Evolutionary conservation across 2,888 invertebrate species (phyloP), one percentile per base, ranked within the genome.

Genomic region (Drosophila phalerata): DNA sequence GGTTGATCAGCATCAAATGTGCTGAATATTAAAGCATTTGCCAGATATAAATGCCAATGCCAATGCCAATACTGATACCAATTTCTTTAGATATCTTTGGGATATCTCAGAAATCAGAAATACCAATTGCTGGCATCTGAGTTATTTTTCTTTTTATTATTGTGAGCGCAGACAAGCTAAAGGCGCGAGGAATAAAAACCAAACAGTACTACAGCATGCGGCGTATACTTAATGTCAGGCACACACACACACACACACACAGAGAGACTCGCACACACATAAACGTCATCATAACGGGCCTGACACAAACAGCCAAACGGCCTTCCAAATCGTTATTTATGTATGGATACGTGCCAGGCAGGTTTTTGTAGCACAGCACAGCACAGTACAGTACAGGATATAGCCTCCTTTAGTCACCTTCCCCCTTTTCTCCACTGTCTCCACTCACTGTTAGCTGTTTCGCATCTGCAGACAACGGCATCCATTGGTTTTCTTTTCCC

Each of bases 191-290:
- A 2, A 49, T 48, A 61, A 61, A 51, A 80, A 64, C 66, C 63
- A 71, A 73, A 77, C 55, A 67, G 34, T 37, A 60, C 64, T 64
- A 71, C 69, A 64, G 69, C 70, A 85, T 66, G 70, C 68, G 82
- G 80, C 80, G 85, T 89, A 85, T 89, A 89, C 89, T 88, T 88
- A 89, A 89, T 89, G 83, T 76, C 88, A 87, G 83, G 43, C 76
- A 62, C 43, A 71, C 40, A 55, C 34, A n/a, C 28, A 28, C 10
- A 11, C 42, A 17, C 10, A 32, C 43, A 67, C 43, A 53, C 60
- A n/a, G 32, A 22, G 28, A 37, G 5, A 38, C 3, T 17, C n/a
- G 15, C 19, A 32, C 10, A 25, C 13, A 42, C 30, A 81, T 83
- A 88, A 85, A 89, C 88, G 83, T 85, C 89, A 85, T 89, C 89